Percentiles rank a stretch among this genome's conserved stretches.
These are phyloP conservation scores for Cheilosia impressa DNA, from an alignment of 2,888 invertebrate species.

Conservation along the genomic window DNA sequence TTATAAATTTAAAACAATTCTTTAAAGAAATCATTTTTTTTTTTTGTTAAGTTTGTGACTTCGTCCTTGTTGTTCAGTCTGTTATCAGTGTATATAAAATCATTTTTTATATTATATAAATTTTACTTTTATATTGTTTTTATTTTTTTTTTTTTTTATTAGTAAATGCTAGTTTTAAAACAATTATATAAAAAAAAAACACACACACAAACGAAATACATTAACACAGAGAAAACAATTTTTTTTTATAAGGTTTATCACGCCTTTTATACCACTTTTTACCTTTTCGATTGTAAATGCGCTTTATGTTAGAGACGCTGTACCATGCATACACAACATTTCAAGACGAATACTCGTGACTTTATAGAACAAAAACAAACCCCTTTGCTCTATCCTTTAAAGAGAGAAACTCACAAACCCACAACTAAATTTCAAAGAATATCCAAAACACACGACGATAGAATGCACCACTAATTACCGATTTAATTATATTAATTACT, in stretches of 20 bases:
- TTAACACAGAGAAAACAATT: slow-evolving; percentile 16
- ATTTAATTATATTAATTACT: slow-evolving; percentile 64
- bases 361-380: background rate
- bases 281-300: background rate
- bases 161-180: slow-evolving; percentile 23
- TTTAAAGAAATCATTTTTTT: slow-evolving; percentile 61
- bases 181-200: slow-evolving; percentile 10
- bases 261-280: slow-evolving; percentile 53
- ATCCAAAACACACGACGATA: slow-evolving; percentile 19
- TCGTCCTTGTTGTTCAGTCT: slow-evolving; percentile 74
- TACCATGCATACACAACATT: background rate
- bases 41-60: slow-evolving; percentile 74
- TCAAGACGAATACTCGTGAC: background rate
- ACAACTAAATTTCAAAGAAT: background rate
- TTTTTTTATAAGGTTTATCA: slow-evolving; percentile 7
- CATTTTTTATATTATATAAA: slow-evolving; percentile 55
- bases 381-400: background rate
- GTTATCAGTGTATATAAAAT: slow-evolving; percentile 68
- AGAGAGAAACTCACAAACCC: background rate
- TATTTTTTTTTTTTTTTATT: slow-evolving; percentile 16
- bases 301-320: background rate
- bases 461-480: slow-evolving; percentile 45
- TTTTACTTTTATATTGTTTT: slow-evolving; percentile 31
- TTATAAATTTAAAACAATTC: slow-evolving; percentile 42
- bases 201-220: background rate